phyloP scores from a whole-genome alignment of 1,140 invertebrate species.

The Ceratoteleas bidentatus region DNA sequence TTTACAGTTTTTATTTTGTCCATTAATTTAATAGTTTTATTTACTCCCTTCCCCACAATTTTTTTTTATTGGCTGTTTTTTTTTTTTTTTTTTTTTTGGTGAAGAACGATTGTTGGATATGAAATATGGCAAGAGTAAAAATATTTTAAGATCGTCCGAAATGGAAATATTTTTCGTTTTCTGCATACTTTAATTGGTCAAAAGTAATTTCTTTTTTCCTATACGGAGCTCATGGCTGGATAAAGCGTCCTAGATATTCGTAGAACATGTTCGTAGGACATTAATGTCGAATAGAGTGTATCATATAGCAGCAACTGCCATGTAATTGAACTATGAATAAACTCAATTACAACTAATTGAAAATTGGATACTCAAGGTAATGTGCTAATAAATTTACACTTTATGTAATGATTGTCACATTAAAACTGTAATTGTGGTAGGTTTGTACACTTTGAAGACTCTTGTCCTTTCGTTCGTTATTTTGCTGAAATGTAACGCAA shows the following conservation, averaged over 20 bases:
- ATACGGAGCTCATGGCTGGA: constrained; percentile 7
- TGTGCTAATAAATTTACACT: constrained; percentile 45
- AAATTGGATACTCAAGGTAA: constrained; percentile 32
- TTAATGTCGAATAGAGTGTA: constrained; percentile 45
- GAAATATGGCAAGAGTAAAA: too few species aligned
- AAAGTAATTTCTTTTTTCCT: constrained; percentile 25
- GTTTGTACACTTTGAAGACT: constrained; percentile 32
- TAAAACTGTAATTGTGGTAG: constrained; percentile 24
- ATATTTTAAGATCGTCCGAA: too few species aligned
- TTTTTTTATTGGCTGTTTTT: too few species aligned
- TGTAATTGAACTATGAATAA: constrained; percentile 54
- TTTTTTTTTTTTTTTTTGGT: too few species aligned
- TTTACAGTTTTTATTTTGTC: too few species aligned
- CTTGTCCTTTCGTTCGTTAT: constrained; percentile 17
- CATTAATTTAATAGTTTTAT: too few species aligned
- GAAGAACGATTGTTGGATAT: too few species aligned
- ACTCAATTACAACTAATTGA: constrained; percentile 52
- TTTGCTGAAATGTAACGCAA: constrained; percentile 22
- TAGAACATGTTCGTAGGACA: constrained; percentile 39
- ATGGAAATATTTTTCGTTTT: too few species aligned
- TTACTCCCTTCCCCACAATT: too few species aligned
- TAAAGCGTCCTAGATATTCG: constrained; percentile 15
- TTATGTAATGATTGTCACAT: constrained; percentile 29
- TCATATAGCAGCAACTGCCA: constrained; percentile 30
- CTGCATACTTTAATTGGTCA: constrained; percentile 6